phyloP scores from a whole-genome alignment of 1,140 invertebrate genomes.

The Zelostemma sp. region DNA sequence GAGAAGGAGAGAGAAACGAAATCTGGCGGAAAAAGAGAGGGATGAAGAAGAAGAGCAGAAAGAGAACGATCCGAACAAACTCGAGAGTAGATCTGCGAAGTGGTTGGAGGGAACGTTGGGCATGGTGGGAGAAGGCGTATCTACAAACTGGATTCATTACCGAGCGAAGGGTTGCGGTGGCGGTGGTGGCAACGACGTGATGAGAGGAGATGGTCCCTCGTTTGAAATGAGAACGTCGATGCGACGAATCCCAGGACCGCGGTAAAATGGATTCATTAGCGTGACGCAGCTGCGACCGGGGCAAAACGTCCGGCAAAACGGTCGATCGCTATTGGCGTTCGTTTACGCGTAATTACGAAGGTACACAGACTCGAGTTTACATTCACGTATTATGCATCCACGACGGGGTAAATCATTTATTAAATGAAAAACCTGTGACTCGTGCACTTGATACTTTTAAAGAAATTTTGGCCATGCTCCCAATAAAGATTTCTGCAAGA shows the following conservation, averaged over 20 bases:
- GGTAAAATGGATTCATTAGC: constrained; percentile 51
- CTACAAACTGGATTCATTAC: constrained; percentile 52
- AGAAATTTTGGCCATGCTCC: neutral
- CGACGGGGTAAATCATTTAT: no score
- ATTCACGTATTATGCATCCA: no score
- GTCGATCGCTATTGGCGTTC: constrained; percentile 31
- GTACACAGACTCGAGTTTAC: neutral
- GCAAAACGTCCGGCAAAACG: constrained; percentile 39
- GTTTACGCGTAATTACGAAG: constrained; percentile 35
- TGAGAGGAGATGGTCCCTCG: constrained; percentile 33
- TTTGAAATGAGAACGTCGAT: constrained; percentile 49
- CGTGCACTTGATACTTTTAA: neutral
- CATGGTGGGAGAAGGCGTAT: constrained; percentile 41
- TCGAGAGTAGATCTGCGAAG: constrained; percentile 22
- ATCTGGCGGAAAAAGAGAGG: neutral
- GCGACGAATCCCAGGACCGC: constrained; percentile 47
- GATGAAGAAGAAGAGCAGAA: neutral
- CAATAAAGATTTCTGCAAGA: neutral
- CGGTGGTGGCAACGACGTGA: constrained; percentile 34
- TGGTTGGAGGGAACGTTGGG: constrained; percentile 5
- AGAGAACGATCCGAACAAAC: constrained; percentile 41
- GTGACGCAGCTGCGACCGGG: constrained; percentile 48
- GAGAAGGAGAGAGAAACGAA: constrained; percentile 21
- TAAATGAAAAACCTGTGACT: no score
- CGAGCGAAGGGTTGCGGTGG: constrained; percentile 43